These are phyloP conservation scores for Dermatemys mawii DNA, from an alignment of 2,113 vertebrate species.

Conservation along the genomic window DNA sequence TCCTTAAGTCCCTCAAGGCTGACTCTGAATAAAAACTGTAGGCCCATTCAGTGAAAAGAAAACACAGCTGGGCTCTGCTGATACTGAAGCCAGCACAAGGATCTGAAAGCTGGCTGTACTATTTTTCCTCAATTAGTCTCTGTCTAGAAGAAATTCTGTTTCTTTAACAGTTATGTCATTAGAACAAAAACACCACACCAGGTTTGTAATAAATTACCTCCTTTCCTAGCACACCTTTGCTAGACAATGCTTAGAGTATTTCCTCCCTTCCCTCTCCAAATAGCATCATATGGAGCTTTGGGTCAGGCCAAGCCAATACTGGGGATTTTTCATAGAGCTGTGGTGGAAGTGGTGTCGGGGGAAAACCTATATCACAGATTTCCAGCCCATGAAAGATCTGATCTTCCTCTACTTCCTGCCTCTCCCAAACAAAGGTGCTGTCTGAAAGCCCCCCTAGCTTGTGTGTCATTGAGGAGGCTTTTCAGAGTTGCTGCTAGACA, in stretches of 20 bases:
- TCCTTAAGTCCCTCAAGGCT: conserved; percentile 38
- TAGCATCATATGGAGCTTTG: not conserved
- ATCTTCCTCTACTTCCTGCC: not conserved
- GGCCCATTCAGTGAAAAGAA: conserved; percentile 53
- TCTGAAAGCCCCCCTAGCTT: not conserved
- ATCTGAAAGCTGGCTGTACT: conserved; percentile 58
- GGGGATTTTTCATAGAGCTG: not conserved
- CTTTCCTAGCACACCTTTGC: conserved; percentile 2
- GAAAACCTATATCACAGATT: not conserved
- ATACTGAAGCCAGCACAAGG: conserved; percentile 41
- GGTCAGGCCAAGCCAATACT: not conserved
- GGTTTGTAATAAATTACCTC: not conserved
- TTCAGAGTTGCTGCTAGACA: not conserved
- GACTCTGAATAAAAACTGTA: conserved; percentile 54
- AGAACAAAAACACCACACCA: conserved; percentile 6
- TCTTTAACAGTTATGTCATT: conserved; percentile 23
- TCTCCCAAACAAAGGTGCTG: not conserved
- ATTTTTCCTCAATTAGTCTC: conserved; percentile 65
- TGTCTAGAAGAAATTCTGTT: conserved; percentile 58
- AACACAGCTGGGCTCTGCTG: conserved; percentile 68
- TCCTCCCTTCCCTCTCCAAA: not conserved
- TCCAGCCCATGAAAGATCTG: not conserved
- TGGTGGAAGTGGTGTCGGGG: not conserved
- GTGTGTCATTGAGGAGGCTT: not conserved
- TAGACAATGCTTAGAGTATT: not conserved